Base-by-base conservation (phyloP, 2,797 vertebrate genomes). In the Poecilia gillii region DNA sequence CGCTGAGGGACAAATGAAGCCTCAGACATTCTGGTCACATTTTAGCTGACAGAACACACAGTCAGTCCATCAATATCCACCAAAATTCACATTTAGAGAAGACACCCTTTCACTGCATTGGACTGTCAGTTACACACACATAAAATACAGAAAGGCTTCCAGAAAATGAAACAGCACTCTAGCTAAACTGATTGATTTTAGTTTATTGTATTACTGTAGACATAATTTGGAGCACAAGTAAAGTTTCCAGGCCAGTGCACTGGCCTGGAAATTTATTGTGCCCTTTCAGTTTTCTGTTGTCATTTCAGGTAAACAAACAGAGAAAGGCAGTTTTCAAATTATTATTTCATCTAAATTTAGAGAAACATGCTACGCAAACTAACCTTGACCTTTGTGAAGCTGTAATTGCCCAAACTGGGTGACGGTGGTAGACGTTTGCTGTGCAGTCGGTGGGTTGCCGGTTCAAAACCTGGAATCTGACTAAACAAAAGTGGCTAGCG, bases 21-120 rank as follows among this genome's bases (percentile, higher is more conserved):
- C 11, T 84, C 78, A 57, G 31, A 3, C 62, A 94, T 89, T 79
- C 90, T 72, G 84, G 81, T 93, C 93, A 92, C 93, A 93, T 74
- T 81, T 77, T 3, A 79, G 81, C 91, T 89, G 92, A 90, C 87
- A 90, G 85, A 93, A 90, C 88, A 88, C 70, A 45, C 78, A 80
- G 87, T 78, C 83, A 73, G 77, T 81, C 85, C 82, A 90, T 91
- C 91, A 91, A 85, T 91, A 89, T 87, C 83, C 76, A 80, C 57
- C 0, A 85, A 86, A 85, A 71, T 80, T 76, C 83, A 81, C 86
- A 84, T 87, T 87, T 87, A 78, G 72, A 31, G 76, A 79, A 83
- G 83, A 88, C 79, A 87, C 77, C 79, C 9, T 71, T 76, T 83
- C 13, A 7, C 62, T 36, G 64, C 79, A 62, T 75, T 75, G 72